Evolutionary conservation across 1,140 invertebrate genomes (phyloP), one percentile per base, ranked within the genome.

Genomic region (Achatina immaculata): DNA sequence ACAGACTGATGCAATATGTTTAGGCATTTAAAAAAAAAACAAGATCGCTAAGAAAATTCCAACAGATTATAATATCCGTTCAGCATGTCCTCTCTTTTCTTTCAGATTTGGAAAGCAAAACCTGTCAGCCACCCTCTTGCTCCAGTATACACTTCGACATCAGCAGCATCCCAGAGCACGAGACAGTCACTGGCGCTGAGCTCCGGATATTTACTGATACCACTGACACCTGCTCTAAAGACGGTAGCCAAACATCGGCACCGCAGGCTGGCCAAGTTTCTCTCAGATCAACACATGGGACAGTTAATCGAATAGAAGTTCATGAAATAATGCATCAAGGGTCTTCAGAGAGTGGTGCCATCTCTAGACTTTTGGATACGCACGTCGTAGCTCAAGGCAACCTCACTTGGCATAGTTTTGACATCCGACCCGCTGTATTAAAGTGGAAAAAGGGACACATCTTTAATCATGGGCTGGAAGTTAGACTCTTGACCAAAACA

Each of bases 401-500:
- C 91, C 80, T 9, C 91, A 91, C 36, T 90, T 93, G 92, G 92
- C 84, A 96, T 24, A 95, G 92, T 71, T 92, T 98, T 80, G 97
- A 99, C 91, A 95, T 98, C 0, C 92, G 95, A 65, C 95, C 96
- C 48, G 97, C 97, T 4, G 95, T 96, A 38, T 93, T 95, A 81
- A 93, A 96, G 84, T 99, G 97, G 97, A 89, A 95, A 81, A 94
- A 95, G 6, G 90, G 87, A 48, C 7, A 48, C 45, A 48, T 11
- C 48, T 91, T 92, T 76, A 98, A 98, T 92, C 94, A 97, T 91
- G 97, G 97, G 36, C 92, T 99, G 34, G 91, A 97, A 83, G 93
- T 99, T 40, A 93, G 95, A 86, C 93, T 97, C 45, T 48, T 85
- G 62, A 71, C 89, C 91, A 65, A 87, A 91, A 65, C 89, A 88